Evolutionary conservation across 2,113 vertebrate genomes (phyloP).

Genomic region (Trematocara nigrifrons): DNA sequence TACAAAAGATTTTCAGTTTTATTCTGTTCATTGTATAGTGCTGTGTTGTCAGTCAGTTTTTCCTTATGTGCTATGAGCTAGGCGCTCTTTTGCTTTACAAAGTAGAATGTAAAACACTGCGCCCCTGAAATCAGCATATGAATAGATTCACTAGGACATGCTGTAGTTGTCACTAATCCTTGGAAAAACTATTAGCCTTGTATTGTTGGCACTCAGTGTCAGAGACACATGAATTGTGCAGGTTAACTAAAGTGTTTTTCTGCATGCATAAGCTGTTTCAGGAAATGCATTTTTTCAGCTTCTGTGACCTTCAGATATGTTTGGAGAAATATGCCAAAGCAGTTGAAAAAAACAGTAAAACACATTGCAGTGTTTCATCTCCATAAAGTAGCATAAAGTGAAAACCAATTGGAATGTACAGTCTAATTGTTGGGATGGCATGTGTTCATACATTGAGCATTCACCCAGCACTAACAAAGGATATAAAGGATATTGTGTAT

Average conservation of each 20-base stretch:
- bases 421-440: neutral
- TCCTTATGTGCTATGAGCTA: accelerated
- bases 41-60: neutral
- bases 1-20: neutral
- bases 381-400: neutral
- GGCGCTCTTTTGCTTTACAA: neutral
- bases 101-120: neutral
- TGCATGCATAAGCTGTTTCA: neutral
- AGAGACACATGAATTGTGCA: neutral
- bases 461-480: neutral
- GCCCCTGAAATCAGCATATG: neutral
- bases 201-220: neutral
- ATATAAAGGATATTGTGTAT: neutral
- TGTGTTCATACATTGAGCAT: neutral
- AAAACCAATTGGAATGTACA: constrained; percentile 15
- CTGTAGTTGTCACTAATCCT: neutral
- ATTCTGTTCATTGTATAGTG: neutral
- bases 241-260: neutral
- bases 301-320: neutral
- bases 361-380: neutral
- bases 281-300: neutral
- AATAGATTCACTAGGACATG: neutral
- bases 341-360: neutral
- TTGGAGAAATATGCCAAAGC: neutral
- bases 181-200: neutral